Evolutionary conservation across 35 echinoderm and acorn worm genomes (phyloP), one percentile per base, ranked within the genome.

Genomic region (Lytechinus variegatus): DNA sequence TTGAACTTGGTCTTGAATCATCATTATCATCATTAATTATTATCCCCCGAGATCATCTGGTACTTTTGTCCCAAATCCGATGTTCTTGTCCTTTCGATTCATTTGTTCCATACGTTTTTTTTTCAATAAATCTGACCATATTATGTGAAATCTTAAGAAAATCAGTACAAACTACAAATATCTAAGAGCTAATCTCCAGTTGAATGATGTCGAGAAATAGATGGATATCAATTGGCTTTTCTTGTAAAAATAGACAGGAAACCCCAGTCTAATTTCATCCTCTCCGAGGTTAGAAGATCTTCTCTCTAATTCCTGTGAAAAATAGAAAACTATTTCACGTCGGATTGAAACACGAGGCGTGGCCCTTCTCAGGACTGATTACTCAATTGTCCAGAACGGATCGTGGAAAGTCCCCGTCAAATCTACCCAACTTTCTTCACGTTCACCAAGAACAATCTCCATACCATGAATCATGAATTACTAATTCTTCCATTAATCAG

Each of bases 301-400:
- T 90, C 29, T 21, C 2, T 44, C 27, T 44, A 44, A 54, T 12
- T 90, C 88, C 88, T n/a, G 27, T 51, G 88, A 90, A 44, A 54
- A 54, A 6, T 27, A 90, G 88, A 90, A 24, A 54, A 90, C 9
- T 90, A 12, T 52, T 54, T 90, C 13, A 44, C 13, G 88, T 28
- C 33, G 88, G 88, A 90, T 90, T 90, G 88, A 12, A 44, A 90
- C 66, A 54, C 24, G 12, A 90, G 88, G 88, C 88, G 88, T 90
- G 88, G 88, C 24, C 88, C 29, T 51, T 52, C 52, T 52, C 12
- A 44, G 14, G 16, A n/a, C n/a, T 90, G 88, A 90, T 90, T 90
- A 54, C 88, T 90, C 88, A 90, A 90, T 90, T 90, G 88, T 90
- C 88, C 88, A 90, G 88, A 90, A 33, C 4, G 16, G 52, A 90